Conservation (phyloP, 2,113 vertebrate genomes). For the Okapia johnstoni region DNA sequence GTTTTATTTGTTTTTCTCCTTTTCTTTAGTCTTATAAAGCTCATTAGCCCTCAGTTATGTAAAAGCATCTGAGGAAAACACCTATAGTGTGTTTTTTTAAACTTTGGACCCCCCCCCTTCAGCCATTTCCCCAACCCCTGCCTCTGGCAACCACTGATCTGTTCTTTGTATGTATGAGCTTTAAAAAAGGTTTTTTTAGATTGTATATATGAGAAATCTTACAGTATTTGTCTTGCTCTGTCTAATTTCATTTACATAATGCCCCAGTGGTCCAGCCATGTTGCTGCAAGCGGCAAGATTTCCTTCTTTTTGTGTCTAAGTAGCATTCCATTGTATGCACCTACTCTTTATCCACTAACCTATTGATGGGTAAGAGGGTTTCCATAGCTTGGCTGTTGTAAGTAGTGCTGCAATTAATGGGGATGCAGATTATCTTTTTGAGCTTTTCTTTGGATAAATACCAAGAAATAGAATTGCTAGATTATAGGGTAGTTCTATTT, state of each 20-base stretch:
- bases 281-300: not conserved
- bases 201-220: not conserved
- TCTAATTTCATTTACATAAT: not conserved
- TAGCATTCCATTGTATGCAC: not conserved
- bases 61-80: slow-evolving; percentile 43
- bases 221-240: not conserved
- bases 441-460: not conserved
- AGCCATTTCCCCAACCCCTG: not conserved
- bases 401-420: not conserved
- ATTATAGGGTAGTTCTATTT: not conserved
- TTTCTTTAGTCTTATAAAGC: slow-evolving; percentile 39
- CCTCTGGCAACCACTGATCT: not conserved
- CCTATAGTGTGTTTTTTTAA: not conserved
- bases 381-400: not conserved
- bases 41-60: slow-evolving; percentile 31
- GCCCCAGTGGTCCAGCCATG: not conserved
- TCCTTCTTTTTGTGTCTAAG: not conserved
- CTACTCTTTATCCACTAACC: not conserved
- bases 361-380: not conserved
- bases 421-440: not conserved
- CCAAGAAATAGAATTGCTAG: not conserved
- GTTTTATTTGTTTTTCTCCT: not conserved
- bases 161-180: not conserved
- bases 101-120: not conserved
- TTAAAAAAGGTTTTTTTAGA: not conserved